These are phyloP conservation scores for Acronicta alni DNA, from an alignment of 2,888 invertebrate species.

Conservation along the genomic window DNA sequence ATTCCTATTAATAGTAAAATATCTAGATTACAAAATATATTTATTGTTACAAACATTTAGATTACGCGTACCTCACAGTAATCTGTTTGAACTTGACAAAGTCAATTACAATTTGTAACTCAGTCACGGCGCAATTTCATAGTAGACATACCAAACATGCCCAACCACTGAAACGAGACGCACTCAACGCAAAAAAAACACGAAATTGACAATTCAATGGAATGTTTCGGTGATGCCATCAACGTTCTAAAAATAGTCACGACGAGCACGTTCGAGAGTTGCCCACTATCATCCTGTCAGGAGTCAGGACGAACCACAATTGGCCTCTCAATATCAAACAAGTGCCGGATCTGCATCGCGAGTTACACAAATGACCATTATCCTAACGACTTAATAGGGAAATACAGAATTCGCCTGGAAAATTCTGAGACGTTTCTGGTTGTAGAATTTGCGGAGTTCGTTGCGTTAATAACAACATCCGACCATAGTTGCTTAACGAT, in stretches of 20 bases:
- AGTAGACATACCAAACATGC: slow-evolving; percentile 39
- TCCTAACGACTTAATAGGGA: slow-evolving; percentile 54
- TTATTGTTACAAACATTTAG: slow-evolving; percentile 11
- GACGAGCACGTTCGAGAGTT: slow-evolving; percentile 71
- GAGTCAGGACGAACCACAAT: slow-evolving; percentile 71
- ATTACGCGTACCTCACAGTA: slow-evolving; percentile 14
- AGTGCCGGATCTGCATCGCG: slow-evolving; percentile 57
- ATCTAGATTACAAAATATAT: background rate
- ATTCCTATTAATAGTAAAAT: slow-evolving; percentile 1
- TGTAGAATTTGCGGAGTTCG: slow-evolving; percentile 1
- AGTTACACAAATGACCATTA: slow-evolving; percentile 59
- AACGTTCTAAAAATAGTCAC: slow-evolving; percentile 81
- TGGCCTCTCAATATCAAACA: slow-evolving; percentile 66
- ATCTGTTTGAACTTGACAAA: slow-evolving; percentile 50
- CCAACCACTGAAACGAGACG: slow-evolving; percentile 59
- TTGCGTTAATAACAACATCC: background rate
- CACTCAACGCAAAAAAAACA: slow-evolving; percentile 58
- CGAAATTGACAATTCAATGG: slow-evolving; percentile 73
- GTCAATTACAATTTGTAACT: slow-evolving; percentile 38
- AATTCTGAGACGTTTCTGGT: slow-evolving; percentile 17
- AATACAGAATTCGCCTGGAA: slow-evolving; percentile 41
- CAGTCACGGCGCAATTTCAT: slow-evolving; percentile 44
- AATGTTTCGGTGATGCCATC: slow-evolving; percentile 79
- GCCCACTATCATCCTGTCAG: slow-evolving; percentile 79
- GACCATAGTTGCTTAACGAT: too few relatives aligned